phyloP scores from a whole-genome alignment of 1,140 invertebrate species.

The Latrodectus geometricus region DNA sequence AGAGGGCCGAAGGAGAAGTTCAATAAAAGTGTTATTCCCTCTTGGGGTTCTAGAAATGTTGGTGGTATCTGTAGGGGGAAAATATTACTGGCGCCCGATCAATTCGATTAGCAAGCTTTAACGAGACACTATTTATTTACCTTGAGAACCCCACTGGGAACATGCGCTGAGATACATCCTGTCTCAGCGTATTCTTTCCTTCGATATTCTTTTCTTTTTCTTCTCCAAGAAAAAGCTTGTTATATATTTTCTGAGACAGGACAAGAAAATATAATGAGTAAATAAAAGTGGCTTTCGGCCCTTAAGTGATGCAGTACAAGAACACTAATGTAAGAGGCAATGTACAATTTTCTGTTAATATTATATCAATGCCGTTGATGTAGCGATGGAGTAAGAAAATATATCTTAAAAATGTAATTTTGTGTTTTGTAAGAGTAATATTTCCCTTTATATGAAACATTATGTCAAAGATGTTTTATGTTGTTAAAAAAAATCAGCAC shows the following conservation, averaged over 20 bases:
- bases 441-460: too few relatives aligned
- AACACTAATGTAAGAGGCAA: too few relatives aligned
- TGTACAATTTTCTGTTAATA: too few relatives aligned
- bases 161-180: conserved; percentile 23
- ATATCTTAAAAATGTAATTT: too few relatives aligned
- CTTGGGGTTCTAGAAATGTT: neutral
- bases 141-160: neutral
- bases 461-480: too few relatives aligned
- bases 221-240: neutral
- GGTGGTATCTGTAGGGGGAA: neutral
- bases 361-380: too few relatives aligned
- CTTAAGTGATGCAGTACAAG: too few relatives aligned
- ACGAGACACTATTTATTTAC: conserved; percentile 52
- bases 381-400: too few relatives aligned
- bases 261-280: neutral
- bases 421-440: too few relatives aligned
- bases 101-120: conserved; percentile 50
- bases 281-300: too few relatives aligned
- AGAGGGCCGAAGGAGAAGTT: neutral
- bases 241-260: neutral
- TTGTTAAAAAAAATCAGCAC: too few relatives aligned
- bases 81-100: conserved; percentile 50
- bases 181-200: conserved; percentile 27
- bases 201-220: neutral
- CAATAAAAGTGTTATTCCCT: conserved; percentile 33